Evolutionary conservation across 2,888 invertebrate genomes (phyloP), one percentile per base, ranked within the genome.

Genomic region (Apocheima hispidaria): DNA sequence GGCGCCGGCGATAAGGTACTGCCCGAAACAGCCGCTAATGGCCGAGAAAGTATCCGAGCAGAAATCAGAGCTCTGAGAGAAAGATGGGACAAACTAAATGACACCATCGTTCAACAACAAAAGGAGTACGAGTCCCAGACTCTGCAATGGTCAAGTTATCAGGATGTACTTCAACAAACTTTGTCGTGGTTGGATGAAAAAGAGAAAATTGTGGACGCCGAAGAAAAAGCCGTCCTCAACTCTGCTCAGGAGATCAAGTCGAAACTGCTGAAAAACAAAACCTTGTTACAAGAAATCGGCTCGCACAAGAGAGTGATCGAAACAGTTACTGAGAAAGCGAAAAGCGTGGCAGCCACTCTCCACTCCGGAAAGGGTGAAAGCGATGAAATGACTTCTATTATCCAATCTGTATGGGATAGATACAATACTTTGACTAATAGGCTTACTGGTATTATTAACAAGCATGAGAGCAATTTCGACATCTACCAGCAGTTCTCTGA

Each of bases 271-370:
- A 98, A 98, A 84, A 96, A 96, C 77, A 98, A 97, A 94, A 96
- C 97, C 0, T 93, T 96, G 46, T 94, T 97, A 54, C 98, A 99
- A 90, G 99, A 99, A 88, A 97, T 98, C 21, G 91, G 95, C 59
- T 96, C 98, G 0, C 97, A 99, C 79, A 98, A 98, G 82, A 94
- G 98, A 70, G 96, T 98, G 4, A 96, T 99, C 40, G 98, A 99
- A 88, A 96, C 96, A 4, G 95, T 98, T 1, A 96, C 96, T 6
- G 98, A 98, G 78, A 98, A 98, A 84, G 97, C 98, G 0, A 95
- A 96, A 70, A 94, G 94, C 16, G 94, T 96, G 2, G 93, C 95
- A 51, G 92, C 95, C 67, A 94, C 93, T 43, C 89, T 94, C 35
- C 92, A 93, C 73, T 88, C 91, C 9, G 93, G 92, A 36, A 93